Base-by-base conservation (phyloP, 2,888 invertebrate genomes). In the Xestia c-nigrum region DNA sequence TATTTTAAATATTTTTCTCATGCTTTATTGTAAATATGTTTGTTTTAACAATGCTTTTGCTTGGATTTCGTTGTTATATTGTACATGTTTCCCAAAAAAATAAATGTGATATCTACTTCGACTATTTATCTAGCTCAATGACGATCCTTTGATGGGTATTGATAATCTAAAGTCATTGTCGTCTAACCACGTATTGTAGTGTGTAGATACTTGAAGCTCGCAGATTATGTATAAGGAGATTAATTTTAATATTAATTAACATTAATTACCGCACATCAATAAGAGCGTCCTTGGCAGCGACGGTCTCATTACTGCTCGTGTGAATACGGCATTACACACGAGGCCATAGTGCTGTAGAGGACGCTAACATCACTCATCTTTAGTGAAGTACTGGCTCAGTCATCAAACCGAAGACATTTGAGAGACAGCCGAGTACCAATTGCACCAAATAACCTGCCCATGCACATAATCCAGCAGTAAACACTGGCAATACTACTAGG, bases 221-320 rank as follows among this genome's bases (percentile, higher is more conserved):
- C 46, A 40, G 64, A 72, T 74, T 31, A 69, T 7, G 12, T 55
- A 57, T 72, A 70, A 73, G 68, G 68, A 80, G 72, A 80, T 78
- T 76, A 70, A 84, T 81, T 76, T 76, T 67, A 78, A 84, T 78
- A 84, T 78, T 76, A 80, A 76, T 76, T 78, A 76, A 76, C 46
- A 61, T 31, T 31, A 31, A 38, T 38, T 12, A 69, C 14, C 31
- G 21, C 47, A 74, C 72, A 69, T 81, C 76, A 76, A 75, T 80
- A 19, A n/a, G 7, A 12, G n/a, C 19, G 38, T 47, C 47, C 9
- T n/a, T 14, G 61, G 40, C 65, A 76, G 38, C 65, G 16, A 52
- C 24, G 47, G 24, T 78, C 47, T 72, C 61, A 84, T 83, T 80
- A 80, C 65, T n/a, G n/a, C 24, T 40, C 14, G 12, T 40, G 21